A percentile compares a stretch with the other conserved stretches of the same genome.
These are phyloP conservation scores for Tryphoninae sp. DNA, from an alignment of 2,888 invertebrate species.

Conservation along the genomic window DNA sequence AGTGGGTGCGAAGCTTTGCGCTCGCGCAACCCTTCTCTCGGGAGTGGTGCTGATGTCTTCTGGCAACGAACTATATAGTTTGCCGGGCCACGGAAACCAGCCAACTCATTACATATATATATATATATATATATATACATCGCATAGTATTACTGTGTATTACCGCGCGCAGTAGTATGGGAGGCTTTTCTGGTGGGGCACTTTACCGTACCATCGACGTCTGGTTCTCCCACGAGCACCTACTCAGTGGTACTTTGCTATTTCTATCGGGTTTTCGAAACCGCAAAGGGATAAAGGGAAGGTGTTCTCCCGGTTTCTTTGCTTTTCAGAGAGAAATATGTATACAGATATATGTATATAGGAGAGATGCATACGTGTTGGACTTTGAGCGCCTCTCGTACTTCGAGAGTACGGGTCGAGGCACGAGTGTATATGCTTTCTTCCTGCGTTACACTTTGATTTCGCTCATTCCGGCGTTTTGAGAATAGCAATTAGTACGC, in stretches of 20 bases:
- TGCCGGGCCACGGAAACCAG: constrained; percentile 47
- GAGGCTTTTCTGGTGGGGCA: constrained; percentile 61
- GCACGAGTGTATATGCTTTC: constrained; percentile 34
- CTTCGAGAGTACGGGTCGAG: constrained; percentile 32
- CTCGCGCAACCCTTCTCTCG: constrained; percentile 62
- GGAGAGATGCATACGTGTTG: background rate
- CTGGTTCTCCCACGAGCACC: constrained; percentile 59
- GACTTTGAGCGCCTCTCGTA: constrained; percentile 19
- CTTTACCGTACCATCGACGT: constrained; percentile 61
- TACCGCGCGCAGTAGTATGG: constrained; percentile 45
- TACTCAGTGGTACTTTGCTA: constrained; percentile 61
- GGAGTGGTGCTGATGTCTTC: constrained; percentile 56
- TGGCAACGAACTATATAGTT: constrained; percentile 49
- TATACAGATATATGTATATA: background rate
- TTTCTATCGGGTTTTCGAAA: constrained; percentile 63
- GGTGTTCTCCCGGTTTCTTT: constrained; percentile 52
- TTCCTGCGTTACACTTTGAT: constrained; percentile 22
- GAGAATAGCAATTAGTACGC: constrained; percentile 18
- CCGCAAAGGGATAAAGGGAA: constrained; percentile 61
- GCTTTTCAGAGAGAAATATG: constrained; percentile 23
- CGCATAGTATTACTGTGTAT: constrained; percentile 28
- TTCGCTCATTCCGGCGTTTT: constrained; percentile 13
- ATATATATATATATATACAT: constrained; percentile 32
- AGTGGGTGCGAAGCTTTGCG: constrained; percentile 64
- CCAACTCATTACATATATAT: constrained; percentile 19